Evolutionary conservation across 2,888 invertebrate species (phyloP).

Genomic region (Pollenia labialis): DNA sequence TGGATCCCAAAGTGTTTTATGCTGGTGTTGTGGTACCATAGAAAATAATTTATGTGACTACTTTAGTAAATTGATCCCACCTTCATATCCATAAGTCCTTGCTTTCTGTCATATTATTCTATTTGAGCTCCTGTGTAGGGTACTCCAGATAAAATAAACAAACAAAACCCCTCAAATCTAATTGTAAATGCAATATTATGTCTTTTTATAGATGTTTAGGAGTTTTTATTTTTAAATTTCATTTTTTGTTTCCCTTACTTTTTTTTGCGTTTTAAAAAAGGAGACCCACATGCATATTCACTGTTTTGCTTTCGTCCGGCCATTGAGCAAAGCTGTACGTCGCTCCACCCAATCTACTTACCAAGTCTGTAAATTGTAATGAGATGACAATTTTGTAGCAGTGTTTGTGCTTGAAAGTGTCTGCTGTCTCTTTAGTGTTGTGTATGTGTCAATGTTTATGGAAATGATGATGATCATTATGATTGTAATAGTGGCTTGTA

Average conservation of each 20-base stretch:
- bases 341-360: neutral
- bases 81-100: no score
- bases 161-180: slow-evolving; percentile 1
- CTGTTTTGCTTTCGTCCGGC: neutral
- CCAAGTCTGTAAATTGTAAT: slow-evolving; percentile 4
- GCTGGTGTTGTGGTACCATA: no score
- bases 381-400: slow-evolving; percentile 46
- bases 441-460: slow-evolving; percentile 30
- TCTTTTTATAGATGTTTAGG: slow-evolving; percentile 38
- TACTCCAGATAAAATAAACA: neutral
- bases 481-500: slow-evolving; percentile 43
- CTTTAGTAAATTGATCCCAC: no score
- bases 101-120: no score
- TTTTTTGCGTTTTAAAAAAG: neutral
- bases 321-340: neutral
- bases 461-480: slow-evolving; percentile 48
- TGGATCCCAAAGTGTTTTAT: no score
- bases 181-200: slow-evolving; percentile 37
- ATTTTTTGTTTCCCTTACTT: neutral
- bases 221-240: slow-evolving; percentile 28
- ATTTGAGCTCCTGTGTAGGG: neutral
- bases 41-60: no score
- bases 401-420: neutral
- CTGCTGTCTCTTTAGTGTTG: neutral
- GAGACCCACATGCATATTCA: slow-evolving; percentile 37